phyloP scores from a whole-genome alignment of 2,888 invertebrate genomes.

The Uropetala carovei region DNA sequence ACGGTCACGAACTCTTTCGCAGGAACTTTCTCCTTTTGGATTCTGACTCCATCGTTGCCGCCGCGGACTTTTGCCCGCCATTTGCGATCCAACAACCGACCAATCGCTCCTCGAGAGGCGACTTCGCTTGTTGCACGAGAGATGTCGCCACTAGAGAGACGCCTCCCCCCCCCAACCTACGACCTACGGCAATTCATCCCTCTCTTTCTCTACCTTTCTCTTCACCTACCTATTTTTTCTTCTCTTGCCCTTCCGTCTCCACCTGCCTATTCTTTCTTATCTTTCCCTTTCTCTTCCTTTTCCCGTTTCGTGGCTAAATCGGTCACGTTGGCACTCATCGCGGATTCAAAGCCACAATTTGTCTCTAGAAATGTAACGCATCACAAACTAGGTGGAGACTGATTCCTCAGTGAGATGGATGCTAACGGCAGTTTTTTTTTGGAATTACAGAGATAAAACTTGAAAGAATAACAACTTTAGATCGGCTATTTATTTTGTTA shows the following conservation, averaged over 20 bases:
- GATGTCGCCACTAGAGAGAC: background rate
- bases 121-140: background rate
- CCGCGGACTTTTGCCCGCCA: background rate
- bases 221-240: background rate
- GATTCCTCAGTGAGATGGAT: too few relatives aligned
- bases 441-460: too few relatives aligned
- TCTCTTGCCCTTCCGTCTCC: background rate
- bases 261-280: background rate
- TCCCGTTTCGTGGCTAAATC: background rate
- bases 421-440: too few relatives aligned
- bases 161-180: background rate
- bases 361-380: too few relatives aligned
- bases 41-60: background rate
- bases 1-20: background rate
- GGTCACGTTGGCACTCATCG: too few relatives aligned
- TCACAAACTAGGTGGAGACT: too few relatives aligned
- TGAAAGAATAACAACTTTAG: too few relatives aligned
- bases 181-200: background rate
- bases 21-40: slow-evolving; percentile 12
- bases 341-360: too few relatives aligned
- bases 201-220: background rate
- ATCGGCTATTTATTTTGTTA: too few relatives aligned
- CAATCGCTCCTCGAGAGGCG: background rate
- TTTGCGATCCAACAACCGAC: too few relatives aligned
- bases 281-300: background rate